phyloP scores from a whole-genome alignment of 2,888 invertebrate species.

The Pheosia gnoma region DNA sequence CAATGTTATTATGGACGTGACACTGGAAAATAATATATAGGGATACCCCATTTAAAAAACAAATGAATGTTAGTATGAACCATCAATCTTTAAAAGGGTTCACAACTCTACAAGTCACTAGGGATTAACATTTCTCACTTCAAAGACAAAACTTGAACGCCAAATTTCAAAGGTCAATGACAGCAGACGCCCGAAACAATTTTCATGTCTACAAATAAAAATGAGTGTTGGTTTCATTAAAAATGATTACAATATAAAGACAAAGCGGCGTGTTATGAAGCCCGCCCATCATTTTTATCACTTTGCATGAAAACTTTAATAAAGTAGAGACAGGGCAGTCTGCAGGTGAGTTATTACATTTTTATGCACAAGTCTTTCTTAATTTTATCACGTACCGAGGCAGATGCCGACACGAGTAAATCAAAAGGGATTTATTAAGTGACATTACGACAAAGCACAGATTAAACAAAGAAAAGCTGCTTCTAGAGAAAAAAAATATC shows the following conservation, averaged over 20 bases:
- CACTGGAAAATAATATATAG: too few relatives aligned
- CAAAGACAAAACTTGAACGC: neutral
- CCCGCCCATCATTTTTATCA: slow-evolving; percentile 74
- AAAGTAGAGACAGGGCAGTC: slow-evolving; percentile 61
- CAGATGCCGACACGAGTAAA: slow-evolving; percentile 23
- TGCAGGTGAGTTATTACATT: slow-evolving; percentile 69
- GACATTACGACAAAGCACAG: slow-evolving; percentile 27
- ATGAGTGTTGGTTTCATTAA: slow-evolving; percentile 42
- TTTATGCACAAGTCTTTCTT: slow-evolving; percentile 67
- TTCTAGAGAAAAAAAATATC: neutral
- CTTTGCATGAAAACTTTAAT: slow-evolving; percentile 76
- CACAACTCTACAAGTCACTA: neutral
- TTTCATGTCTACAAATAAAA: slow-evolving; percentile 19
- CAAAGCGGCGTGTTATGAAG: slow-evolving; percentile 61
- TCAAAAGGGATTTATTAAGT: slow-evolving; percentile 37
- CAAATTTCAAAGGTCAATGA: slow-evolving; percentile 13
- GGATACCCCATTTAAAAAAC: too few relatives aligned
- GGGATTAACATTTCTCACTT: neutral
- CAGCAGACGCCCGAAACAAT: neutral
- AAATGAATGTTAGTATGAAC: neutral
- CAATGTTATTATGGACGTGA: too few relatives aligned
- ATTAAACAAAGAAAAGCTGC: slow-evolving; percentile 7
- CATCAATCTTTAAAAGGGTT: neutral
- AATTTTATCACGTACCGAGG: slow-evolving; percentile 55
- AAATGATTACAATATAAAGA: slow-evolving; percentile 64